phyloP scores from a whole-genome alignment of 2,888 invertebrate species.

The Leptinotarsa tumamoca region DNA sequence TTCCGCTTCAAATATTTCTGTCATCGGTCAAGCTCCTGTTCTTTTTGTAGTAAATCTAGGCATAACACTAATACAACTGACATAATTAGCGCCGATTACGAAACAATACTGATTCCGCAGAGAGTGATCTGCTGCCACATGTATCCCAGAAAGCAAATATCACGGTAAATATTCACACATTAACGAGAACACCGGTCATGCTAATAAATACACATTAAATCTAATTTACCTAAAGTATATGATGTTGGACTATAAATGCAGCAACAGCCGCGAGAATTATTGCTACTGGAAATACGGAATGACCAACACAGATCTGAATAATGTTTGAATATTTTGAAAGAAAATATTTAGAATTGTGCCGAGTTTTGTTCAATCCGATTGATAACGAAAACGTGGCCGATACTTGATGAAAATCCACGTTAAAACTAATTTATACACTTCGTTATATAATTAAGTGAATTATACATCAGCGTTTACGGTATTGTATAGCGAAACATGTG shows the following conservation, averaged over 20 bases:
- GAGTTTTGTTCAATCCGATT: background rate
- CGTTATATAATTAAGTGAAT: no score
- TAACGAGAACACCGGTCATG: constrained; percentile 49
- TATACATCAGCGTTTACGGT: no score
- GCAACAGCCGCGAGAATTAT: constrained; percentile 30
- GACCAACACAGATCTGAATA: constrained; percentile 13
- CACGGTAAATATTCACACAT: constrained; percentile 52
- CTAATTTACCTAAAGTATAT: constrained; percentile 55
- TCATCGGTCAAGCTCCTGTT: background rate
- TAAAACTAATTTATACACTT: no score
- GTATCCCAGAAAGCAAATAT: constrained; percentile 50
- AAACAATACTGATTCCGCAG: constrained; percentile 27
- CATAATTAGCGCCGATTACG: constrained; percentile 31
- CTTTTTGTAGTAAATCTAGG: background rate
- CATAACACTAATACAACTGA: constrained; percentile 4
- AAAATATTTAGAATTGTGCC: constrained; percentile 8
- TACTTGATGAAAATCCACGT: no score
- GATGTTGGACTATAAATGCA: constrained; percentile 47
- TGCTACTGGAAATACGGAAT: constrained; percentile 34
- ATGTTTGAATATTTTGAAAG: constrained; percentile 14
- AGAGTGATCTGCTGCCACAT: constrained; percentile 35
- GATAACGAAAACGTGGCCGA: no score
- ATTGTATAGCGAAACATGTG: no score
- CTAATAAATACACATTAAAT: constrained; percentile 55
- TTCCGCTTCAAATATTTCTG: no score